phyloP scores from a whole-genome alignment of 2,888 invertebrate genomes.

The Andrena trimmerana region DNA sequence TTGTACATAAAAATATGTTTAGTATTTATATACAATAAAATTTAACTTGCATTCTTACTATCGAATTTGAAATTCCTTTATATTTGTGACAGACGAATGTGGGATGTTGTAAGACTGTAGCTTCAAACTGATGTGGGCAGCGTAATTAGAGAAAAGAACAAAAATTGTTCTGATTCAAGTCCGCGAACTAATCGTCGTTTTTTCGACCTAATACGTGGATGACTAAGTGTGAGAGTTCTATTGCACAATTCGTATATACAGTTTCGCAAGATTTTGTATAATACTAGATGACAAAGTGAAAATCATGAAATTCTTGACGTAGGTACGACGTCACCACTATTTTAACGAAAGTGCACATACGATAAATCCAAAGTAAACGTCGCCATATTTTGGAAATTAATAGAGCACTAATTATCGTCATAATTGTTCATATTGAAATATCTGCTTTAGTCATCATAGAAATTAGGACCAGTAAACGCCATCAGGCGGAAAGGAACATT shows the following conservation, averaged over 20 bases:
- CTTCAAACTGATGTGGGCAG: too few species aligned
- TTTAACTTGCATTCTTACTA: background rate
- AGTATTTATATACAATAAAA: constrained; percentile 22
- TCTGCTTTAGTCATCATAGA: background rate
- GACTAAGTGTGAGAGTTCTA: too few species aligned
- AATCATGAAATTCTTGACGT: too few species aligned
- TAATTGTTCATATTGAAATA: background rate
- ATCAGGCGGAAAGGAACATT: background rate
- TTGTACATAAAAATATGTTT: constrained; percentile 10
- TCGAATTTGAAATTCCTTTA: background rate
- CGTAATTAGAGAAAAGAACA: too few species aligned
- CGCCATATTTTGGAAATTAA: constrained; percentile 27
- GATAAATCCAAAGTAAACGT: background rate
- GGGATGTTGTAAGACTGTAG: too few species aligned
- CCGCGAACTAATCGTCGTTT: too few species aligned
- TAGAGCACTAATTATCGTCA: background rate
- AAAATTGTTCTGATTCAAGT: too few species aligned
- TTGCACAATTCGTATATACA: too few species aligned
- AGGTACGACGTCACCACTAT: background rate
- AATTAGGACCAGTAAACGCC: background rate
- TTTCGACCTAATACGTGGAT: too few species aligned
- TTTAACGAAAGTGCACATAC: background rate
- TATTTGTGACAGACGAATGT: too few species aligned
- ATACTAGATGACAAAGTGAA: too few species aligned
- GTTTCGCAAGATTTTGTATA: too few species aligned